Evolutionary conservation across 2,113 vertebrate genomes (phyloP), one percentile per base, ranked within the genome.

Genomic region (Bos taurus): DNA sequence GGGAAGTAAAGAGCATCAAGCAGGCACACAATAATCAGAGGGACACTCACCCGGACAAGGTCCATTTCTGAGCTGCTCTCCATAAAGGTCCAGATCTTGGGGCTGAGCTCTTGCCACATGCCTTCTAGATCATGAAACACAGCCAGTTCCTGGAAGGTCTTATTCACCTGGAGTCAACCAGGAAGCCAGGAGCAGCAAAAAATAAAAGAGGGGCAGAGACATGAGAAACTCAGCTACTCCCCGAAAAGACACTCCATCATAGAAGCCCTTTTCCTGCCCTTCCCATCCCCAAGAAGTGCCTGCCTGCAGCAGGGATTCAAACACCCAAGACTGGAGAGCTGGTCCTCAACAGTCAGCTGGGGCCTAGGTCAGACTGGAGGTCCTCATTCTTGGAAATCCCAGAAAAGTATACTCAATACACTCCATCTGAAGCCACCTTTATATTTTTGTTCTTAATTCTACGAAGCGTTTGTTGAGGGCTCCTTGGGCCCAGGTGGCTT

Each of bases 71-170:
- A 98, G 91, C 99, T 99, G 78, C 98, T 99, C 98, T 99, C 99
- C 99, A 99, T 99, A 98, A 99, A 99, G 6, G 98, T 98, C 99
- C 99, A 99, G 74, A 99, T 99, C 98, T 99, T 99, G 15, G 99
- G 99, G 96, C 99, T 99, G 98, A 99, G 98, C 95, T 99, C 99
- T 80, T 99, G 99, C 99, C 99, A 99, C 99, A 99, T 99, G 82
- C 99, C 99, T 21, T 99, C 99, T 0, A 99, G 98, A 97, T 99
- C 99, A 97, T 99, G 99, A 96, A 99, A 99, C 86, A 99, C 99
- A 92, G 99, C 99, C 11, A 99, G 98, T 94, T 99, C 99, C 98
- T 99, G 99, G 98, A 99, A 99, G 3, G 99, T 99, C 98, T 99
- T 99, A 98, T 99, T 99, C 96, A 99, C 99, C 99, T 99, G 98